phyloP scores from a whole-genome alignment of 2,888 invertebrate species.

The Glaucopsyche alexis region DNA sequence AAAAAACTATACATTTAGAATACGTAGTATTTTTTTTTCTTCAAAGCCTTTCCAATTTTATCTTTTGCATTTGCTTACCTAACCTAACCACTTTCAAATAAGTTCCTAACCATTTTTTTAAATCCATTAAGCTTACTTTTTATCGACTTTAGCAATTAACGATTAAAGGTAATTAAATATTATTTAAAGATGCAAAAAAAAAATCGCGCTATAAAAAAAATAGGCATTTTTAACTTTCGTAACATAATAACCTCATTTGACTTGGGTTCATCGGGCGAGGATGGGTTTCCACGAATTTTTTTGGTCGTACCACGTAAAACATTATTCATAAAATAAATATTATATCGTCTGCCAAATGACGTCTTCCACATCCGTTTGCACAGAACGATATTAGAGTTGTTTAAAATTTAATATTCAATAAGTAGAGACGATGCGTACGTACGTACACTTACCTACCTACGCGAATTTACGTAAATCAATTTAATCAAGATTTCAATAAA shows the following conservation, averaged over 20 bases:
- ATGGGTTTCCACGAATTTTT: background rate
- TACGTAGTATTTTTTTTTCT: background rate
- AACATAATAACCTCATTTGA: background rate
- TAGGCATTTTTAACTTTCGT: too few species aligned
- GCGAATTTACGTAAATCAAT: background rate
- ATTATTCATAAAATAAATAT: slow-evolving; percentile 1
- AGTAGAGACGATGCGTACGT: background rate
- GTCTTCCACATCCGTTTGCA: slow-evolving; percentile 5
- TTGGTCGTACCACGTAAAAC: background rate
- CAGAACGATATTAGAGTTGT: background rate
- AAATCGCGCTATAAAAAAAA: background rate
- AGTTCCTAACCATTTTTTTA: background rate
- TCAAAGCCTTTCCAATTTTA: background rate
- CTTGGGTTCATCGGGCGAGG: background rate
- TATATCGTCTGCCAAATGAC: background rate
- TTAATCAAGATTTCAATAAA: background rate
- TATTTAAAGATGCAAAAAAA: background rate
- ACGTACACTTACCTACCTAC: too few species aligned
- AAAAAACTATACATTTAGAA: too few species aligned
- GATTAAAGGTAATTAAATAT: background rate
- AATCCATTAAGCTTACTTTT: background rate
- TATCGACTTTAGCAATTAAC: background rate
- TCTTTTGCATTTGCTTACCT: background rate
- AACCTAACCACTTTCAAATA: background rate
- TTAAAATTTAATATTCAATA: slow-evolving; percentile 3